A percentile compares a stretch with the other conserved stretches of the same genome.
Evolutionary conservation across 1,140 invertebrate species (phyloP).

Genomic region (Conopomorpha cramerella): DNA sequence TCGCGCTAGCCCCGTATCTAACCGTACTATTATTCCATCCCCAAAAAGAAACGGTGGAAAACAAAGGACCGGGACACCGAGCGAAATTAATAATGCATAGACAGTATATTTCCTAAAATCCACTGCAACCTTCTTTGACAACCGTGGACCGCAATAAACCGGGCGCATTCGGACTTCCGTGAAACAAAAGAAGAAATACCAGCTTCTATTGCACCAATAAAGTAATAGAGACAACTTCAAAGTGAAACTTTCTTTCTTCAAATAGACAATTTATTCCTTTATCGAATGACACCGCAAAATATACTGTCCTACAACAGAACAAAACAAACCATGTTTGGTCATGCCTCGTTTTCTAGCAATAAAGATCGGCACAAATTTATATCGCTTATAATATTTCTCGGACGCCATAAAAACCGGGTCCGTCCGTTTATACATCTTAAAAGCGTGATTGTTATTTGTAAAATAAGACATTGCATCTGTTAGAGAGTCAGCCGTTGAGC

Average conservation of each 20-base stretch:
- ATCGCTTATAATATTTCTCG: too few species aligned
- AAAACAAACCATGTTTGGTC: too few species aligned
- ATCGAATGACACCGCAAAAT: slow-evolving; percentile 33
- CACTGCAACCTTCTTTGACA: slow-evolving; percentile 15
- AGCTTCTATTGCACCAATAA: slow-evolving; percentile 40
- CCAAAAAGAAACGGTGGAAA: slow-evolving; percentile 9
- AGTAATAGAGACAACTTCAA: too few species aligned
- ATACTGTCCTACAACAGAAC: too few species aligned
- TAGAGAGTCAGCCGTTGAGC: slow-evolving; percentile 20
- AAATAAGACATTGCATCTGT: slow-evolving; percentile 37
- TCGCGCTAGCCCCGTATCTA: too few species aligned
- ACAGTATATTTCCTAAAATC: slow-evolving; percentile 14
- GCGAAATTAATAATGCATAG: slow-evolving; percentile 17
- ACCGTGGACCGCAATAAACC: slow-evolving; percentile 23
- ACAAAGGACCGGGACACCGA: slow-evolving; percentile 5
- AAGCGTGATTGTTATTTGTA: slow-evolving; percentile 38
- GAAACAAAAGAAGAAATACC: slow-evolving; percentile 31
- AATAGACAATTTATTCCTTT: too few species aligned
- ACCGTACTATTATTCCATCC: too few species aligned
- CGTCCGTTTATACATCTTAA: slow-evolving; percentile 13
- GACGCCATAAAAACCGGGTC: too few species aligned
- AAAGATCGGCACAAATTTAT: too few species aligned
- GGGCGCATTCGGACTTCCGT: slow-evolving; percentile 9
- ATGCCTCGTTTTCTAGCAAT: too few species aligned
- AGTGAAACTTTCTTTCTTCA: too few species aligned